Percentiles rank a stretch among this genome's conserved stretches.
Conservation (phyloP, 2,797 vertebrate genomes). For the Loris lydekkerianus region DNA sequence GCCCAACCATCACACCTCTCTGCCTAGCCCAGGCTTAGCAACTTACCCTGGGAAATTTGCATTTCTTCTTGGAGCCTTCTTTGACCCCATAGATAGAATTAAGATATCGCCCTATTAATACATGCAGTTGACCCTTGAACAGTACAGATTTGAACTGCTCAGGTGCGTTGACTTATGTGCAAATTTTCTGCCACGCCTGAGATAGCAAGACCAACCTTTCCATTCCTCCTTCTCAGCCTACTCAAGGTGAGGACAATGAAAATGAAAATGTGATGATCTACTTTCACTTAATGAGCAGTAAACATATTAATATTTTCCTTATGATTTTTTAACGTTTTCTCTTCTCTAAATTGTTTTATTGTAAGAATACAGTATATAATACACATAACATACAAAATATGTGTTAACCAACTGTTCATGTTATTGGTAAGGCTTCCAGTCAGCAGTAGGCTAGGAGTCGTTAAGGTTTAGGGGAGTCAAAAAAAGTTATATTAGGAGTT, state of each 20-base stretch:
- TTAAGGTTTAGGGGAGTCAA: not conserved
- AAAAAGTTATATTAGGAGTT: not conserved
- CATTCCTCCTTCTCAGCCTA: not conserved
- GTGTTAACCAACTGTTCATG: not conserved
- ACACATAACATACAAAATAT: not conserved
- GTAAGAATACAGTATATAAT: not conserved
- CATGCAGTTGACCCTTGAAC: not conserved
- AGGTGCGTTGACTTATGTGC: not conserved
- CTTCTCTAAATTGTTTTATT: not conserved
- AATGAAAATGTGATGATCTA: not conserved
- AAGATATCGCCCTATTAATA: not conserved
- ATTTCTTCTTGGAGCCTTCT: conserved; percentile 19
- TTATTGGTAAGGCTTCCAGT: not conserved
- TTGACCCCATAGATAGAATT: not conserved
- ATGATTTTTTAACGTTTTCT: not conserved
- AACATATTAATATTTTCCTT: not conserved
- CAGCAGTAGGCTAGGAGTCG: not conserved
- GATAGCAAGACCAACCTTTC: not conserved
- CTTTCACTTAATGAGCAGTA: not conserved
- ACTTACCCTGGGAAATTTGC: not conserved
- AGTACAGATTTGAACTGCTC: not conserved
- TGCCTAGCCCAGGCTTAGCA: not conserved
- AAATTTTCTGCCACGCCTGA: not conserved
- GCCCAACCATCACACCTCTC: not conserved
- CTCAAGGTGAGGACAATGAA: not conserved